A percentile compares a stretch with the other conserved stretches of the same genome.
These are phyloP conservation scores for Ditula angustiorana DNA, from an alignment of 2,888 invertebrate species.

Conservation along the genomic window DNA sequence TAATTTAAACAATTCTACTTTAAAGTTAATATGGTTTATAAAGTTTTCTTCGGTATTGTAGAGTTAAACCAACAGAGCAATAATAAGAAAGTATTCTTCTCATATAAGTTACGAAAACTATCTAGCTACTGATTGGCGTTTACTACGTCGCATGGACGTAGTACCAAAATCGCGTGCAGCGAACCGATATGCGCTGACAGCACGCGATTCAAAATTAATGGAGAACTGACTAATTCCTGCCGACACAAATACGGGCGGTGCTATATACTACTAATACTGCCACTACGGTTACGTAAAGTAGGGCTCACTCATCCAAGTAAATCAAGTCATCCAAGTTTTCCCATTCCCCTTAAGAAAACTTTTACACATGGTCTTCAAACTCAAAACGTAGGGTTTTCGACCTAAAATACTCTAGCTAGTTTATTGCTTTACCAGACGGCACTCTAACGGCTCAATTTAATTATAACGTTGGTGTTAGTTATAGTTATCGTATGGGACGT, in stretches of 20 bases:
- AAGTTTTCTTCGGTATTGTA: background rate
- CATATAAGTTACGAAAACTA: slow-evolving; percentile 7
- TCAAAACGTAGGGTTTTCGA: background rate
- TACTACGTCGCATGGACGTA: slow-evolving; percentile 7
- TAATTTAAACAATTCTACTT: background rate
- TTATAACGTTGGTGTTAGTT: background rate
- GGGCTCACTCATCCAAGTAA: no score
- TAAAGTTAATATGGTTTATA: background rate
- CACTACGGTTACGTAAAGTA: no score
- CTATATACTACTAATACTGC: no score
- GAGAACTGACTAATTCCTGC: slow-evolving; percentile 3
- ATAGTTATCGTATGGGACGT: background rate
- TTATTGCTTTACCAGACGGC: no score
- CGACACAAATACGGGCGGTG: no score
- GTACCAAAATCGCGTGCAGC: slow-evolving; percentile 23
- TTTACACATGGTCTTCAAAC: background rate
- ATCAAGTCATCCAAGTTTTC: background rate
- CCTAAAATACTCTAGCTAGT: no score
- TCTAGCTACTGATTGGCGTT: background rate
- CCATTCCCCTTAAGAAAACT: no score
- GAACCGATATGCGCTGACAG: background rate
- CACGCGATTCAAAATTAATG: slow-evolving; percentile 25
- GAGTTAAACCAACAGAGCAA: background rate
- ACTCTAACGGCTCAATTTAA: no score
- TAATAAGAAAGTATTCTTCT: slow-evolving; percentile 6